phyloP scores from a whole-genome alignment of 2,888 invertebrate genomes.

The Cantharis rustica region DNA sequence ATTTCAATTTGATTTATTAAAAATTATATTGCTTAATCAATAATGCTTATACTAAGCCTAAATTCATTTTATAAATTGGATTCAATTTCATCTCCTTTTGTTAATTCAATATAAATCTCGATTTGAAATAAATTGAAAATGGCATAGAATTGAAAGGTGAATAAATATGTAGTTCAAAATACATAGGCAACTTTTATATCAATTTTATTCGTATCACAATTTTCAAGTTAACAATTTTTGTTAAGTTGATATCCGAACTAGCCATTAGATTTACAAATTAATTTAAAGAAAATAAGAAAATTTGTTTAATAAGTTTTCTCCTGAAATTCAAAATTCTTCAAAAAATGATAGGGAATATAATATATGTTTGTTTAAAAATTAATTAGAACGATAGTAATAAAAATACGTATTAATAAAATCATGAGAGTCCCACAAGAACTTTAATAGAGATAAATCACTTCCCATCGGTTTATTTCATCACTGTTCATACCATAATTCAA shows the following conservation, averaged over 20 bases:
- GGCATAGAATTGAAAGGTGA: background rate
- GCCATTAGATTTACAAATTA: background rate
- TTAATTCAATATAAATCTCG: background rate
- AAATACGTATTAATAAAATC: background rate
- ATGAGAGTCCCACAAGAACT: background rate
- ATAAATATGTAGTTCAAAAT: background rate
- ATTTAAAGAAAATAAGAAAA: background rate
- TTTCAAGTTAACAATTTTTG: background rate
- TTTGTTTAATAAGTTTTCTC: background rate
- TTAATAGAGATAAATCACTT: background rate
- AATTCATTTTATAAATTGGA: background rate
- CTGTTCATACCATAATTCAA: background rate
- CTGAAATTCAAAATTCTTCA: background rate
- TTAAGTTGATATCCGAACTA: background rate
- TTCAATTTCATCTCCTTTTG: background rate
- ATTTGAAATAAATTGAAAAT: background rate
- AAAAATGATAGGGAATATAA: background rate
- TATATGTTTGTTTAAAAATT: too few relatives aligned
- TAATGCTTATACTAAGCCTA: background rate
- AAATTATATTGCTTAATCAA: background rate
- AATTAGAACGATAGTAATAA: background rate
- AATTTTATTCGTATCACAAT: background rate
- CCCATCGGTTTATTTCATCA: background rate
- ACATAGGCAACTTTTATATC: background rate
- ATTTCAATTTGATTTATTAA: background rate